Evolutionary conservation across 1,140 invertebrate species (phyloP).

Genomic region (Magallana gigas): DNA sequence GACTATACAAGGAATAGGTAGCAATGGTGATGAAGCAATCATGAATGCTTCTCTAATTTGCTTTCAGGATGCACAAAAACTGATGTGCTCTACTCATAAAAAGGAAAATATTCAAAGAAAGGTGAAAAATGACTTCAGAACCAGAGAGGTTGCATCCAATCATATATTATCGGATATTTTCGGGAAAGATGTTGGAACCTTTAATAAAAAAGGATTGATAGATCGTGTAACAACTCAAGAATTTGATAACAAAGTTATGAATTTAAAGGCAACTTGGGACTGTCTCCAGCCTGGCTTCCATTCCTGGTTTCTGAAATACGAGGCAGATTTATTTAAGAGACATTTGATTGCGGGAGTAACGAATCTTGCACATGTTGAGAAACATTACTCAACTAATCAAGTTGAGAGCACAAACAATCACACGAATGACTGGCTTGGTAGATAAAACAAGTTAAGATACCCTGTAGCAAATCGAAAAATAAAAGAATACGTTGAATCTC

Average conservation of each 20-base stretch:
- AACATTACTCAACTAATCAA: not conserved
- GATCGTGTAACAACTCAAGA: not conserved
- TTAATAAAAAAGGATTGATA: not conserved
- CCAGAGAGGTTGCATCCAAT: conserved; percentile 1
- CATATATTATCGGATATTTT: conserved; percentile 44
- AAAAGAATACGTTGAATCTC: not conserved
- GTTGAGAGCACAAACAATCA: conserved; percentile 32
- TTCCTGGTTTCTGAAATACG: too few relatives aligned
- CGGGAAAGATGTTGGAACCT: not conserved
- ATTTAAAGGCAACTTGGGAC: conserved; percentile 44
- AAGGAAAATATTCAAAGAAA: too few relatives aligned
- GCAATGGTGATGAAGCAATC: not conserved
- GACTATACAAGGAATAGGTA: not conserved
- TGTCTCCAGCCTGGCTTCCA: not conserved
- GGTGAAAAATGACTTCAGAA: not conserved
- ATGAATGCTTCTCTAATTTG: conserved; percentile 27
- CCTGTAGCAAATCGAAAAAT: not conserved
- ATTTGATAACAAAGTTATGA: conserved; percentile 31
- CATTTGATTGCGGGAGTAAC: too few relatives aligned
- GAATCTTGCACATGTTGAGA: too few relatives aligned
- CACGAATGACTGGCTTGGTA: conserved; percentile 26
- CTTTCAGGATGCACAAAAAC: conserved; percentile 40
- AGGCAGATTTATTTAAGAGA: too few relatives aligned
- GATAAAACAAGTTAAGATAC: not conserved
- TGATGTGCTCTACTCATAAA: too few relatives aligned